A percentile compares a stretch with the other conserved stretches of the same genome.
phyloP scores from a whole-genome alignment of 2,888 invertebrate genomes.

The Lithophane socia region DNA sequence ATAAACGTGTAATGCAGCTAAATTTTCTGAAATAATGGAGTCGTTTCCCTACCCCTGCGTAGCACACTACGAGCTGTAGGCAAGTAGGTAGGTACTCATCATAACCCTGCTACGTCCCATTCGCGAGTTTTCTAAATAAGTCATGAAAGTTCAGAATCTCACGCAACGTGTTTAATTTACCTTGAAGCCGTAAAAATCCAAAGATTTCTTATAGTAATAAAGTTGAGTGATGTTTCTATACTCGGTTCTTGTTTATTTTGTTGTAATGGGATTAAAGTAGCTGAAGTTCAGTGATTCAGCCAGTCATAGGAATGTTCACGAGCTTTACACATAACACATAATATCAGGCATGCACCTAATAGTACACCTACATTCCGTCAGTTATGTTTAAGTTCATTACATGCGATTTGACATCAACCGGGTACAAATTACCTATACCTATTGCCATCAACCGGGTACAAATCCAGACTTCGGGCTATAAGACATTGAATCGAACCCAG shows the following conservation, averaged over 20 bases:
- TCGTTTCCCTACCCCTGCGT: conserved; percentile 24
- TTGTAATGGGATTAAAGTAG: background rate
- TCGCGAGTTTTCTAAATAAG: conserved; percentile 56
- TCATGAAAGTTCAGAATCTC: conserved; percentile 48
- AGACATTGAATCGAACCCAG: too few species aligned
- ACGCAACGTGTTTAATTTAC: conserved; percentile 57
- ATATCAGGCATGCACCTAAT: background rate
- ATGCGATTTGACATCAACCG: too few species aligned
- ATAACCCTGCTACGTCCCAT: conserved; percentile 4
- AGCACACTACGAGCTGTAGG: conserved; percentile 43
- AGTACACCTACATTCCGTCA: too few species aligned
- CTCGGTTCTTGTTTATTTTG: conserved; percentile 17
- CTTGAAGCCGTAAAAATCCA: conserved; percentile 49
- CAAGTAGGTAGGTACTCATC: conserved; percentile 27
- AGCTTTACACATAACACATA: background rate
- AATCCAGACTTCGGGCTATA: background rate
- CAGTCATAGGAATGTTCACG: background rate
- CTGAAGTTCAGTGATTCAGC: background rate
- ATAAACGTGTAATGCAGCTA: conserved; percentile 1
- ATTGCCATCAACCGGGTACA: background rate
- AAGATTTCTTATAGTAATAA: conserved; percentile 53
- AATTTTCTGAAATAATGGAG: conserved; percentile 28
- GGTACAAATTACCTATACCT: too few species aligned
- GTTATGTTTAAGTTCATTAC: too few species aligned
- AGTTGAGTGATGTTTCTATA: conserved; percentile 50